These are phyloP conservation scores for Hypercompe scribonia DNA, from an alignment of 2,888 invertebrate species.

Conservation along the genomic window DNA sequence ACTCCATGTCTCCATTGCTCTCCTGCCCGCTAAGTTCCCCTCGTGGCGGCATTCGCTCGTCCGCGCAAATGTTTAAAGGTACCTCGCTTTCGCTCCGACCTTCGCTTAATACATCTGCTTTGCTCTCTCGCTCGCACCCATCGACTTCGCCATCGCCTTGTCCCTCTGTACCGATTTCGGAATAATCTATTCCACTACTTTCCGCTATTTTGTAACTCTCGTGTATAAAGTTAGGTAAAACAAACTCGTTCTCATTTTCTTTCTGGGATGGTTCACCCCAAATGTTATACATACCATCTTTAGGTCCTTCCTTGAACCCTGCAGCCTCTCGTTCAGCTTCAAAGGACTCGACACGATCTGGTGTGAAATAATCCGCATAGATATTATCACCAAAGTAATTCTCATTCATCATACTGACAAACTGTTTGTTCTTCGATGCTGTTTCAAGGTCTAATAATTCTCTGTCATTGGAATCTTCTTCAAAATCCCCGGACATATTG, in stretches of 20 bases:
- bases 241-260: conserved; percentile 77
- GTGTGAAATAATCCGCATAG: conserved; percentile 81
- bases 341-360: conserved; percentile 77
- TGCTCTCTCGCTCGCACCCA: conserved; percentile 70
- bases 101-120: conserved; percentile 76
- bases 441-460: conserved; percentile 78
- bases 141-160: conserved; percentile 57
- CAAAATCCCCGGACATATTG: conserved; percentile 73
- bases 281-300: conserved; percentile 68
- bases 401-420: conserved; percentile 82
- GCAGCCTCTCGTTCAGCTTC: conserved; percentile 67
- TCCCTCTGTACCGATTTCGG: conserved; percentile 60
- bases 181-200: conserved; percentile 70
- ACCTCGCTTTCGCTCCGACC: conserved; percentile 70
- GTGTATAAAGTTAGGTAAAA: conserved; percentile 80
- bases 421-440: conserved; percentile 78
- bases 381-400: conserved; percentile 83
- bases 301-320: conserved; percentile 66
- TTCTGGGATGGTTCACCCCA: conserved; percentile 81
- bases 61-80: conserved; percentile 91
- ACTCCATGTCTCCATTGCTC: conserved; percentile 93
- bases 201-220: conserved; percentile 82
- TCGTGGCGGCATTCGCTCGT: conserved; percentile 95
- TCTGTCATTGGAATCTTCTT: conserved; percentile 76
- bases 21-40: conserved; percentile 96